phyloP scores from a whole-genome alignment of 2,797 vertebrate genomes.

The Phylloscopus collybita region DNA sequence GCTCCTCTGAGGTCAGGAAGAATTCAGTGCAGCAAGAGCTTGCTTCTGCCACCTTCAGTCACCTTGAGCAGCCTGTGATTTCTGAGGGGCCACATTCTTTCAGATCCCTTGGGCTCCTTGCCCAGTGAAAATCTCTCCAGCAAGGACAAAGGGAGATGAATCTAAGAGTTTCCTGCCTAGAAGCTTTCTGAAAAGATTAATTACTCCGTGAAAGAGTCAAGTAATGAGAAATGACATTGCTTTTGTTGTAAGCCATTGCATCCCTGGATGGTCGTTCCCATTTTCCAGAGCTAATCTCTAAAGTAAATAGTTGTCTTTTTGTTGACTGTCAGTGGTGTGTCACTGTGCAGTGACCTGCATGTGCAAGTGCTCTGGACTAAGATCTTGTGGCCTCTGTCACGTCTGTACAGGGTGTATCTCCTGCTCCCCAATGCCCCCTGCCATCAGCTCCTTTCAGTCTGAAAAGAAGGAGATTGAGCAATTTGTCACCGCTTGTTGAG shows the following conservation, averaged over 20 bases:
- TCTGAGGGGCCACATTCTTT: background rate
- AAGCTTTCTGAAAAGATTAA: constrained; percentile 34
- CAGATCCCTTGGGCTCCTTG: background rate
- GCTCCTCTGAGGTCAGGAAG: background rate
- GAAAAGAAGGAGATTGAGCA: constrained; percentile 9
- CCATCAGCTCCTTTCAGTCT: background rate
- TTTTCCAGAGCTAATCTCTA: constrained; percentile 2
- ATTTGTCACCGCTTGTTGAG: background rate
- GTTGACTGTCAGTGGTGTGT: background rate
- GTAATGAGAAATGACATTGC: constrained; percentile 30
- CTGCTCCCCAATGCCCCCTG: background rate
- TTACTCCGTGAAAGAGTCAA: background rate
- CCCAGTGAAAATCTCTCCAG: background rate
- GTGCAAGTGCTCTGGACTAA: background rate
- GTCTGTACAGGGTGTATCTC: background rate
- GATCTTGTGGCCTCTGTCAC: background rate
- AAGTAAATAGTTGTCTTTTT: constrained; percentile 34
- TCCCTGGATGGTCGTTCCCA: background rate
- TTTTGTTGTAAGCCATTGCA: background rate
- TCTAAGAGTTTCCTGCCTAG: background rate
- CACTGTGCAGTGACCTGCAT: background rate
- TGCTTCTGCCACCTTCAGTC: background rate
- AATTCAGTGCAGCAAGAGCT: background rate
- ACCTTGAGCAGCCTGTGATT: background rate
- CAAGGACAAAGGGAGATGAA: background rate